Conservation (phyloP, 2,888 invertebrate species). For the Drosophila mimica region DNA sequence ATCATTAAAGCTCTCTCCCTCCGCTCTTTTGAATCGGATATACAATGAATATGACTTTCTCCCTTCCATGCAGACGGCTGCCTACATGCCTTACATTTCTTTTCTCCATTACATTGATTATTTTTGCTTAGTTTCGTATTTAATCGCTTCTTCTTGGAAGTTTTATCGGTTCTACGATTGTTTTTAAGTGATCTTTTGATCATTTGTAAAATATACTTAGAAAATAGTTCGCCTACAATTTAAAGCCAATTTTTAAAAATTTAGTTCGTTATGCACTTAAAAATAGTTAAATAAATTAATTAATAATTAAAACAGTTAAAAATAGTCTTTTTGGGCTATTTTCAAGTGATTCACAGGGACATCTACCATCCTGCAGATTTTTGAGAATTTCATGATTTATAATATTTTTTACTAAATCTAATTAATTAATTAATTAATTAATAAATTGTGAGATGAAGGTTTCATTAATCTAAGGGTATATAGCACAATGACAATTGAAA, state of each 20-base stretch:
- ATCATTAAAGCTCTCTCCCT: constrained; percentile 1
- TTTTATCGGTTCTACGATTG: not conserved
- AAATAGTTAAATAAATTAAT: too few relatives aligned
- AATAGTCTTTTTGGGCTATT: too few relatives aligned
- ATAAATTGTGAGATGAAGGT: too few relatives aligned
- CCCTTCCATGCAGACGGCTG: not conserved
- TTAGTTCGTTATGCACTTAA: too few relatives aligned
- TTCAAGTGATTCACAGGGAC: too few relatives aligned
- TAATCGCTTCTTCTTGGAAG: not conserved
- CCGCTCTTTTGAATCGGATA: not conserved
- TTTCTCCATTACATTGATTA: not conserved
- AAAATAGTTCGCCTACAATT: not conserved
- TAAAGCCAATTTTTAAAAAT: not conserved
- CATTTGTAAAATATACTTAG: not conserved
- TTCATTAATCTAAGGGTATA: too few relatives aligned
- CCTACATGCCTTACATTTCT: not conserved
- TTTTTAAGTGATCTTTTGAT: not conserved
- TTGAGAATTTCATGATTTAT: not conserved
- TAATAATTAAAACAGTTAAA: too few relatives aligned
- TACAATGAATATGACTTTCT: not conserved
- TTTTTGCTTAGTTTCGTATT: not conserved
- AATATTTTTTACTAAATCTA: too few relatives aligned
- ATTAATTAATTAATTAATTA: too few relatives aligned
- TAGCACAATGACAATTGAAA: too few relatives aligned
- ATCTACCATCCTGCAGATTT: too few relatives aligned